These are phyloP conservation scores for Brachyptera putata DNA, from an alignment of 2,888 invertebrate genomes.

Conservation along the genomic window DNA sequence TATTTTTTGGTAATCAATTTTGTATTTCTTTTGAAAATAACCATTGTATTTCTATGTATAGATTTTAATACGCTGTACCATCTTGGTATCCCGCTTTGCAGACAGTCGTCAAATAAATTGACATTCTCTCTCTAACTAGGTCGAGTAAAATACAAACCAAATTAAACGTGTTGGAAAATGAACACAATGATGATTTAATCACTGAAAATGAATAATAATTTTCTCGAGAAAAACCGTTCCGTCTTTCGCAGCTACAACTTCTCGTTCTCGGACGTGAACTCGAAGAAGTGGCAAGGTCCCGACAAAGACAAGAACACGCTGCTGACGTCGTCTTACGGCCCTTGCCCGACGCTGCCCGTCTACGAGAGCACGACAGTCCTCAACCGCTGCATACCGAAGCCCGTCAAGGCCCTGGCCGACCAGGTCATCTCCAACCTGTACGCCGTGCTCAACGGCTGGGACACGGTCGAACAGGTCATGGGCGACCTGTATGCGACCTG, in stretches of 20 bases:
- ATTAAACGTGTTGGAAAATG: too few species aligned
- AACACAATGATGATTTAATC: too few species aligned
- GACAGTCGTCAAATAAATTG: too few species aligned
- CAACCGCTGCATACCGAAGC: slow-evolving; percentile 82
- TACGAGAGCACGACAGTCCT: slow-evolving; percentile 64
- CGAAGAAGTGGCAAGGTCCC: background rate
- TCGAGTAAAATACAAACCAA: too few species aligned
- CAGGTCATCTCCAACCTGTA: slow-evolving; percentile 66
- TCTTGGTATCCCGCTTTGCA: too few species aligned
- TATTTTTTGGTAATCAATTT: too few species aligned
- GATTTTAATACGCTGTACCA: too few species aligned
- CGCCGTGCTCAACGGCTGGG: slow-evolving; percentile 80
- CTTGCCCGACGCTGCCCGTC: slow-evolving; percentile 76
- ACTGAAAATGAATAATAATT: too few species aligned
- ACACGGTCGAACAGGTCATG: slow-evolving; percentile 80
- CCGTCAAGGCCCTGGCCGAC: slow-evolving; percentile 47
- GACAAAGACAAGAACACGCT: slow-evolving; percentile 10
- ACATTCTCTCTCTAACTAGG: too few species aligned
- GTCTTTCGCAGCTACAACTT: slow-evolving; percentile 43
- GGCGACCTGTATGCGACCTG: slow-evolving; percentile 85
- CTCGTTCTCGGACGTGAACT: slow-evolving; percentile 9
- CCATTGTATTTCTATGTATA: too few species aligned
- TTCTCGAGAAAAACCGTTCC: too few species aligned
- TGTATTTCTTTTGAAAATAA: too few species aligned
- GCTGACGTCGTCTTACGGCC: slow-evolving; percentile 53